A percentile compares a stretch with the other conserved stretches of the same genome.
Evolutionary conservation across 2,113 vertebrate genomes (phyloP).

Genomic region (Apodemus speciosus): DNA sequence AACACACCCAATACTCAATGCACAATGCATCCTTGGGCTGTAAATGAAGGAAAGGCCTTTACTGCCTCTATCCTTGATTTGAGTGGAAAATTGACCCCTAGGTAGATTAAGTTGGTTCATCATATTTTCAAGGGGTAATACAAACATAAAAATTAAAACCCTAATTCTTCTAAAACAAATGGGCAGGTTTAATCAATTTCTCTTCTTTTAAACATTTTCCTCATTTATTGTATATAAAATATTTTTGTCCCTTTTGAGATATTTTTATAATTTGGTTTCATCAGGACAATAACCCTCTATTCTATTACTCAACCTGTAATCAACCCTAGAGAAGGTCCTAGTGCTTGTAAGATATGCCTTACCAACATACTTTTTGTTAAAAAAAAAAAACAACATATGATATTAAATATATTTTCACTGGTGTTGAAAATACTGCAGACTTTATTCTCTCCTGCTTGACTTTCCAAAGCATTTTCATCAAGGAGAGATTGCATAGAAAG

Average conservation of each 20-base stretch:
- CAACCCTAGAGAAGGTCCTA: neutral
- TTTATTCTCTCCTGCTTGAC: too few species aligned
- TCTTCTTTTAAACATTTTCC: neutral
- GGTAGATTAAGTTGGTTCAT: neutral
- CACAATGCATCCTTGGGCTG: neutral
- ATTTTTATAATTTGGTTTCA: neutral
- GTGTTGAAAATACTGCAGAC: too few species aligned
- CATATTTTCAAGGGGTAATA: neutral
- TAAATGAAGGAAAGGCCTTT: neutral
- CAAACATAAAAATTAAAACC: neutral
- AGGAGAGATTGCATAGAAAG: too few species aligned
- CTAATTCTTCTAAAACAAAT: neutral
- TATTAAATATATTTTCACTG: too few species aligned
- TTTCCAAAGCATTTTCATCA: too few species aligned
- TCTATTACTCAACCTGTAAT: neutral
- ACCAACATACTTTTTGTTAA: neutral
- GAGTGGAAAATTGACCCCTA: neutral
- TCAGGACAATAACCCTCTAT: neutral
- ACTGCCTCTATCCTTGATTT: neutral
- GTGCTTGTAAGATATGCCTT: neutral
- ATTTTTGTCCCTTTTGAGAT: neutral
- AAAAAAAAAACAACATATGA: too few species aligned
- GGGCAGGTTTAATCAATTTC: neutral
- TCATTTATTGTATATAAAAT: neutral
- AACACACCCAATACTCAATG: neutral